Evolutionary conservation across 2,113 vertebrate species (phyloP).

Genomic region (Chunga burmeisteri): DNA sequence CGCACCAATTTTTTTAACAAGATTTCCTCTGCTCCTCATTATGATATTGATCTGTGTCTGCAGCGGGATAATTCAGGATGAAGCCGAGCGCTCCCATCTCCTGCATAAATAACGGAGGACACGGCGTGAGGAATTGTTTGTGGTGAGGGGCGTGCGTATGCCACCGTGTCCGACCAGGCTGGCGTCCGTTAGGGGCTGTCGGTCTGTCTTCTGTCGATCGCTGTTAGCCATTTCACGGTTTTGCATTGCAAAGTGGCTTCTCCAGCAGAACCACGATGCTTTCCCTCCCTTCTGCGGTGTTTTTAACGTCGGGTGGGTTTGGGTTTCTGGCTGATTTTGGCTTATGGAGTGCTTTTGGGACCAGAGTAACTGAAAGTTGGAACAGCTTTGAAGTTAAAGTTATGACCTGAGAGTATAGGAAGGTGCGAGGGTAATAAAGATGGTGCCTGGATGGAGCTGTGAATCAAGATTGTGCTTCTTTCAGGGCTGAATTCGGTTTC

Average conservation of each 20-base stretch:
- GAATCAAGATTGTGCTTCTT: not conserved
- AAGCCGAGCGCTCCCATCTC: not conserved
- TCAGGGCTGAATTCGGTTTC: not conserved
- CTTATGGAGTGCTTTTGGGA: not conserved
- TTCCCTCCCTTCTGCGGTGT: fast-evolving
- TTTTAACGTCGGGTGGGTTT: fast-evolving
- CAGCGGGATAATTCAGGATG: not conserved
- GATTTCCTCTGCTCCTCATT: not conserved
- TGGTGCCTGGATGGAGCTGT: fast-evolving
- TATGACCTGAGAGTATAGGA: not conserved
- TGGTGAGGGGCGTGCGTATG: not conserved
- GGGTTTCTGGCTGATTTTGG: not conserved
- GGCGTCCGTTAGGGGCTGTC: not conserved
- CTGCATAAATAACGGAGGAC: not conserved
- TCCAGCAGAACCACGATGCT: not conserved
- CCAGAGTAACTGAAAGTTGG: fast-evolving
- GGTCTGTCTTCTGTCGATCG: not conserved
- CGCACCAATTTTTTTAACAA: not conserved
- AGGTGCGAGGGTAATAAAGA: not conserved
- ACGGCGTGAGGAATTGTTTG: not conserved
- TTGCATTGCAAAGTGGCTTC: not conserved
- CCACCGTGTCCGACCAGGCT: fast-evolving
- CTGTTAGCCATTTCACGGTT: fast-evolving
- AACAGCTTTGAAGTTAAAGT: not conserved
- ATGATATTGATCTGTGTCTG: not conserved